phyloP scores from a whole-genome alignment of 1,140 invertebrate genomes.

The Drosophila pectinifera region DNA sequence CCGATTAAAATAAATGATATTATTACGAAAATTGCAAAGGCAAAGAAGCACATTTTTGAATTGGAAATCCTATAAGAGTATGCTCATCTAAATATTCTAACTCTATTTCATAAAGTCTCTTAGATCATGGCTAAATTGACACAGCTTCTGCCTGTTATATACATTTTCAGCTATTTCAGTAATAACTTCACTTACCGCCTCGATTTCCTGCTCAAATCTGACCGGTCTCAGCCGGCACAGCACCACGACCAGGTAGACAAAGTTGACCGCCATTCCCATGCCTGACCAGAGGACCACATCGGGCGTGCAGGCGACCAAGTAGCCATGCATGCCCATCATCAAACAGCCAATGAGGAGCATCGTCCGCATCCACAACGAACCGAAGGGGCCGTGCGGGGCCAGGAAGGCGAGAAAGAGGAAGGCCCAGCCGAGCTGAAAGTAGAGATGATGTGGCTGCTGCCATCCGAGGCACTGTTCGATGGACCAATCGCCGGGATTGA shows the following conservation, averaged over 20 bases:
- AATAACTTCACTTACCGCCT: slow-evolving; percentile 88
- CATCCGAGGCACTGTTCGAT: slow-evolving; percentile 87
- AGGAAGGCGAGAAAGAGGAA: slow-evolving; percentile 93
- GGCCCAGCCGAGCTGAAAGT: slow-evolving; percentile 93
- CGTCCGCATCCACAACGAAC: slow-evolving; percentile 91
- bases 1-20: too few relatives aligned
- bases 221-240: slow-evolving; percentile 93
- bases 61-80: too few relatives aligned
- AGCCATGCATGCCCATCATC: slow-evolving; percentile 92
- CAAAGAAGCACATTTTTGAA: too few relatives aligned
- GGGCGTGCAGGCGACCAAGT: slow-evolving; percentile 92
- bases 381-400: slow-evolving; percentile 91
- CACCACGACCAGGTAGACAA: slow-evolving; percentile 92
- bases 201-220: slow-evolving; percentile 93
- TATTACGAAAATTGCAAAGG: too few relatives aligned
- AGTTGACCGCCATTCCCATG: slow-evolving; percentile 92
- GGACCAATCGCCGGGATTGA: slow-evolving; percentile 82
- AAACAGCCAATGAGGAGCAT: slow-evolving; percentile 91
- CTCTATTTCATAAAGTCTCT: too few relatives aligned
- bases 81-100: too few relatives aligned
- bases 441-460: slow-evolving; percentile 89
- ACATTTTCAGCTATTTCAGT: too few relatives aligned
- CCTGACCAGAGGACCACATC: slow-evolving; percentile 95
- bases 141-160: too few relatives aligned
- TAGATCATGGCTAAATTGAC: too few relatives aligned